Conservation (phyloP, 2,113 vertebrate genomes). For the Nanger granti region DNA sequence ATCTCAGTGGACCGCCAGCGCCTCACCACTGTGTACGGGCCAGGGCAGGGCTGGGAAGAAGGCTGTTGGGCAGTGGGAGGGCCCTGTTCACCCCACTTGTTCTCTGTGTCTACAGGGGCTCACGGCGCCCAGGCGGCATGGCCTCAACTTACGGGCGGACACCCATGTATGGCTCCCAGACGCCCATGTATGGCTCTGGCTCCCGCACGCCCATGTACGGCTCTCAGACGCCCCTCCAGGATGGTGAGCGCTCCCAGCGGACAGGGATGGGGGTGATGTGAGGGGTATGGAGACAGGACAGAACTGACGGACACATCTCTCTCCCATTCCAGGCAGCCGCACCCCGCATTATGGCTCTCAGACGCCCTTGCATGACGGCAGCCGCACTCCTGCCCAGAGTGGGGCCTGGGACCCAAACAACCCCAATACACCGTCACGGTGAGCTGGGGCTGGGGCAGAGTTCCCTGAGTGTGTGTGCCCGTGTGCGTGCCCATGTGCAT, state of each 20-base stretch:
- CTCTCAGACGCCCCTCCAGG: conserved; percentile 92
- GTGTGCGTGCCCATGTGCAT: not conserved
- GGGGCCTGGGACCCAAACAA: conserved; percentile 96
- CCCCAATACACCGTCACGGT: conserved; percentile 94
- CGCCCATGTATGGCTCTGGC: conserved; percentile 92
- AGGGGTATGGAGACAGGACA: not conserved
- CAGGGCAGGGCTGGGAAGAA: not conserved
- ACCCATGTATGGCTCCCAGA: conserved; percentile 94
- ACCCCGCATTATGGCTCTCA: conserved; percentile 95
- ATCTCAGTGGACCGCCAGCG: conserved; percentile 95
- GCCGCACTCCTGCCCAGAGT: conserved; percentile 93
- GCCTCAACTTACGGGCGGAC: conserved; percentile 89
- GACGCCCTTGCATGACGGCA: conserved; percentile 93
- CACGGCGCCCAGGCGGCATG: conserved; percentile 83
- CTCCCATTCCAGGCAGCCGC: conserved; percentile 81
- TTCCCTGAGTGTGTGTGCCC: not conserved
- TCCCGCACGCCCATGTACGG: conserved; percentile 95
- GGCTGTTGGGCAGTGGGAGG: not conserved
- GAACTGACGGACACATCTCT: not conserved
- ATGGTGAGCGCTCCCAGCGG: conserved; percentile 79
- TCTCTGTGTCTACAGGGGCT: conserved; percentile 78
- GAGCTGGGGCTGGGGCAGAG: not conserved
- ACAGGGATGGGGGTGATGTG: fast-evolving
- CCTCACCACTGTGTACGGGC: conserved; percentile 88
- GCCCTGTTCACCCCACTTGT: fast-evolving